A percentile compares a stretch with the other conserved stretches of the same genome.
Evolutionary conservation across 2,888 invertebrate genomes (phyloP).

Genomic region (Scelioninae gen. 2): DNA sequence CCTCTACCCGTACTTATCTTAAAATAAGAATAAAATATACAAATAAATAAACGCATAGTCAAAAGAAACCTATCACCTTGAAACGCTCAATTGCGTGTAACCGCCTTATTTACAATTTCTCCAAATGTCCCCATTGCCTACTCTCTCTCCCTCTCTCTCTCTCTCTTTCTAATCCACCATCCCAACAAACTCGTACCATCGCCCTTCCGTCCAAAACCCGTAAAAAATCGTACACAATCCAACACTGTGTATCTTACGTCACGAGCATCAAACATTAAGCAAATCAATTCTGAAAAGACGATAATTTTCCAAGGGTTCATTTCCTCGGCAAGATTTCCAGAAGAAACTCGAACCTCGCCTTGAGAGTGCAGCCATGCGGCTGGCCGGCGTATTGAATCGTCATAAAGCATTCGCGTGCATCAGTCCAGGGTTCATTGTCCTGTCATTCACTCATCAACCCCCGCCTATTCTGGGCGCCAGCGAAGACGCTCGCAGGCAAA

Average conservation of each 20-base stretch:
- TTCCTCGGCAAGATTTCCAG: slow-evolving; percentile 44
- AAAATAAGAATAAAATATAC: too few relatives aligned
- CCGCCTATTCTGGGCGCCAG: slow-evolving; percentile 63
- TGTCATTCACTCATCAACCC: slow-evolving; percentile 75
- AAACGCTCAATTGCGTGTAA: too few relatives aligned
- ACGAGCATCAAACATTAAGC: slow-evolving; percentile 11
- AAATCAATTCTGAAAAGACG: slow-evolving; percentile 21
- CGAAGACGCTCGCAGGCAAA: slow-evolving; percentile 59
- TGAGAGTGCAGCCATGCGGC: slow-evolving; percentile 66
- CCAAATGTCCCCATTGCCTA: too few relatives aligned
- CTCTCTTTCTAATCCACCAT: too few relatives aligned
- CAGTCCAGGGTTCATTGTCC: slow-evolving; percentile 73
- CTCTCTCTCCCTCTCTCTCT: too few relatives aligned
- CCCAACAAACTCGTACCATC: too few relatives aligned
- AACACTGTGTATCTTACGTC: slow-evolving; percentile 6
- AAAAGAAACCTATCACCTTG: too few relatives aligned
- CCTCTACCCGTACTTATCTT: too few relatives aligned
- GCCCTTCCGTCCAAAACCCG: too few relatives aligned
- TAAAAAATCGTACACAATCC: neutral
- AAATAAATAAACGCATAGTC: too few relatives aligned
- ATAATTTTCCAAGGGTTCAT: slow-evolving; percentile 46
- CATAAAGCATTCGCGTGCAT: slow-evolving; percentile 75
- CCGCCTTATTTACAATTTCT: too few relatives aligned
- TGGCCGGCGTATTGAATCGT: slow-evolving; percentile 73
- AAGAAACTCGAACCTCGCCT: slow-evolving; percentile 67